These are phyloP conservation scores for Falco punctatus DNA, from an alignment of 2,113 vertebrate species.

Conservation along the genomic window DNA sequence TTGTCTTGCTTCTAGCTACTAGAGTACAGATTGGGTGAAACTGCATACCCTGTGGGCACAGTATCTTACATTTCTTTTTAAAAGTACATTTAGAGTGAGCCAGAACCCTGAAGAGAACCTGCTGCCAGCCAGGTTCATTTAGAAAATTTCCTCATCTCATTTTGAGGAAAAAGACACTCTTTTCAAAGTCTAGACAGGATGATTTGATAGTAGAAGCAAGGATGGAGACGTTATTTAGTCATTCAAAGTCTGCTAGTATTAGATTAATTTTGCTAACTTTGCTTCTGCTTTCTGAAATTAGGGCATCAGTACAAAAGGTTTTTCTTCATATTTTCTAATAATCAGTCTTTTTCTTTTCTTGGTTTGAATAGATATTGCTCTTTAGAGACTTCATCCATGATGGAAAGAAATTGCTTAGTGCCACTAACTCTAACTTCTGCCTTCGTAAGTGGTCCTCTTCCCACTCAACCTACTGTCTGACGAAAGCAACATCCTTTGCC, in stretches of 20 bases:
- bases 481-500: background rate
- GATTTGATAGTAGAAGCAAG: background rate
- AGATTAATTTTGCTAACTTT: background rate
- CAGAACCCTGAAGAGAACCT: background rate
- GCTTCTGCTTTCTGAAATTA: background rate
- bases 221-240: background rate
- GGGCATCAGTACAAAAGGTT: fast-evolving
- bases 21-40: background rate
- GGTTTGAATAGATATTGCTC: background rate
- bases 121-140: background rate
- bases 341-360: background rate
- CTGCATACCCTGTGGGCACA: background rate
- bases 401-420: background rate
- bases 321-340: background rate
- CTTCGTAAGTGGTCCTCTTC: background rate
- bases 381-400: background rate
- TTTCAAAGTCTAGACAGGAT: background rate
- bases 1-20: background rate
- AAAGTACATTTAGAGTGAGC: background rate
- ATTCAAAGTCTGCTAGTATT: background rate
- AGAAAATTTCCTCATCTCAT: background rate
- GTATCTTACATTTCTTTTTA: background rate
- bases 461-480: background rate
- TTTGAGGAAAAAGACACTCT: background rate
- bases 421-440: background rate